These are phyloP conservation scores for Serripes groenlandicus DNA, from an alignment of 2,888 invertebrate genomes.

Conservation along the genomic window DNA sequence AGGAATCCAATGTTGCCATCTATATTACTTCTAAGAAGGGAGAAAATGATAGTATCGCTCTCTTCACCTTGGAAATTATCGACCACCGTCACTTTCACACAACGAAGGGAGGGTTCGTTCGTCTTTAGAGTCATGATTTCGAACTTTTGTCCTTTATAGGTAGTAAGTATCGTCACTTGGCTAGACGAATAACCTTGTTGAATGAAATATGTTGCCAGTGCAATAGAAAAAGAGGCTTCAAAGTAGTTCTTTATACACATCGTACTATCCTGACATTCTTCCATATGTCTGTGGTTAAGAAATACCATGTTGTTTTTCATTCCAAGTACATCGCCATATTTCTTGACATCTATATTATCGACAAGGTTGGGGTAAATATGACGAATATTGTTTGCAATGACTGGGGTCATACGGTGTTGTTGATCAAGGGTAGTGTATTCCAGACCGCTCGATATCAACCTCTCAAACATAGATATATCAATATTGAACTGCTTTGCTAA, in stretches of 20 bases:
- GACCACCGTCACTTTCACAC: slow-evolving; percentile 76
- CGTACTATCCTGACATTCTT: slow-evolving; percentile 50
- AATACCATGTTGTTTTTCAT: slow-evolving; percentile 75
- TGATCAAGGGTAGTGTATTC: slow-evolving; percentile 89
- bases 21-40: slow-evolving; percentile 84
- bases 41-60: slow-evolving; percentile 85
- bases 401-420: slow-evolving; percentile 88
- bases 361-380: slow-evolving; percentile 35
- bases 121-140: slow-evolving; percentile 76
- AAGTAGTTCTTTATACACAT: slow-evolving; percentile 73
- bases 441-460: slow-evolving; percentile 90
- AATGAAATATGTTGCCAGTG: slow-evolving; percentile 75
- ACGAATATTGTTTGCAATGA: slow-evolving; percentile 88
- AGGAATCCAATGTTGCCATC: slow-evolving; percentile 79
- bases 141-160: slow-evolving; percentile 80
- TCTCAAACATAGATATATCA: slow-evolving; percentile 93
- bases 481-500: slow-evolving; percentile 90
- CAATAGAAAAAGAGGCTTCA: slow-evolving; percentile 77
- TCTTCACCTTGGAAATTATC: slow-evolving; percentile 86
- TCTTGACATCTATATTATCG: slow-evolving; percentile 70
- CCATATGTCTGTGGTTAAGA: slow-evolving; percentile 74
- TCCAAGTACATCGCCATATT: slow-evolving; percentile 71
- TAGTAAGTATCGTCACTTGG: slow-evolving; percentile 76
- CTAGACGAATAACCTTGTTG: slow-evolving; percentile 76
- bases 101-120: slow-evolving; percentile 54